Evolutionary conservation across 2,888 invertebrate species (phyloP), one percentile per base, ranked within the genome.

Genomic region (Athalia rosae): DNA sequence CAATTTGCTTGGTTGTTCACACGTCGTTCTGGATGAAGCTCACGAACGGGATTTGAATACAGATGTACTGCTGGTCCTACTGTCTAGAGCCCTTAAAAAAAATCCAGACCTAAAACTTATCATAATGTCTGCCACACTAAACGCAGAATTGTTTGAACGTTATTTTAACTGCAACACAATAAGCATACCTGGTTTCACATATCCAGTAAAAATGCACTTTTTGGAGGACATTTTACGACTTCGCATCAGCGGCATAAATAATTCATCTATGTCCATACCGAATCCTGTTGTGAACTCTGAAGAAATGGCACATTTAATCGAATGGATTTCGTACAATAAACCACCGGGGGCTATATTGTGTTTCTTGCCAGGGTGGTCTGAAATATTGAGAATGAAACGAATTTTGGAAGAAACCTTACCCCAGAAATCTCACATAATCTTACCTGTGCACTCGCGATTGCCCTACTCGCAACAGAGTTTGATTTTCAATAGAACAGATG

Each of bases 351-450:
- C 94, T 0, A 94, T 95, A 82, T 90, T 95, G 67, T 94, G 94
- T 61, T 95, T 95, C 82, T 91, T 95, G 6, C 95, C 95, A 13
- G 95, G 95, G 11, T 95, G 95, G 95, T 90, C 92, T 3, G 95
- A 95, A 79, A 95, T 95, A 59, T 90, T 90, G 43, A 89, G 89
- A 66, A 89, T 94, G 0, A 90, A 91, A 69, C 89, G 88, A 13
- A 67, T 92, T n/a, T 81, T 94, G 8, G 90, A 92, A 28, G 84
- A 90, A 43, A 81, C 84, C 11, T 90, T 86, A 47, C 78, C 79
- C 0, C 78, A n/a, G 0, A 79, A 82, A 0, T 79, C 87, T 9
- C 89, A 91, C 80, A 76, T 91, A 63, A 86, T 93, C 56, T 78
- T 93, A 63, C 92, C 92, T 0, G 90, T 93, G 4, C 94, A 94